These are phyloP conservation scores for Halcyon chelicuti DNA, from an alignment of 2,797 vertebrate genomes.

Conservation along the genomic window DNA sequence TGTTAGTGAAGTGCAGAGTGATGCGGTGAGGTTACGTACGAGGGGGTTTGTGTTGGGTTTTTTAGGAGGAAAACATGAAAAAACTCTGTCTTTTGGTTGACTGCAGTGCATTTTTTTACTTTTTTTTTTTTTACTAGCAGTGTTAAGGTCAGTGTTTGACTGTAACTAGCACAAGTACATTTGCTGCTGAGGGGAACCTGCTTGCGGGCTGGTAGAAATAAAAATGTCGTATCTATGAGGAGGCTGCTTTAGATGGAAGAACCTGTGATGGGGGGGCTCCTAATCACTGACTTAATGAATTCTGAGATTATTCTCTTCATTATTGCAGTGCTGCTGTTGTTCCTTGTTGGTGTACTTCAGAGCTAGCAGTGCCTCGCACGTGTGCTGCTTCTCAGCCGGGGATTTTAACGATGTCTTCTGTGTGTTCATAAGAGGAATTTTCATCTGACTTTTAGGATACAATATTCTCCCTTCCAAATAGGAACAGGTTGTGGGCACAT, in stretches of 20 bases:
- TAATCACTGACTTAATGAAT: neutral
- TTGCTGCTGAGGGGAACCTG: neutral
- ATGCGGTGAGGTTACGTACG: rapidly evolving
- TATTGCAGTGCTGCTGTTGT: neutral
- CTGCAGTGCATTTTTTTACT: rapidly evolving
- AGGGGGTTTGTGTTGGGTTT: rapidly evolving
- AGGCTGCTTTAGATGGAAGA: neutral
- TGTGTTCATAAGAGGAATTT: neutral
- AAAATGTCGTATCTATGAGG: neutral
- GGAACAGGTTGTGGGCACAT: neutral
- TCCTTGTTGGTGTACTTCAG: neutral
- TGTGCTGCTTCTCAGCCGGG: neutral
- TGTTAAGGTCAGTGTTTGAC: neutral
- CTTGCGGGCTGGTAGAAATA: neutral
- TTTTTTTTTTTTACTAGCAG: neutral
- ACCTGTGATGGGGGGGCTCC: rapidly evolving
- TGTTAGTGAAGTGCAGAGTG: neutral
- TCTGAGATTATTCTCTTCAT: neutral
- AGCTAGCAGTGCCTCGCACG: neutral
- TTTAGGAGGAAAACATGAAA: neutral
- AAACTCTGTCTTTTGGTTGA: neutral
- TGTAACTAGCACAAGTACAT: neutral
- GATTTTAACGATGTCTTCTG: neutral
- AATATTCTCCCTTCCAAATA: neutral
- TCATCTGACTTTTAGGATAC: neutral